Evolutionary conservation across 2,113 vertebrate species (phyloP).

Genomic region (Sebastes schlegelii): DNA sequence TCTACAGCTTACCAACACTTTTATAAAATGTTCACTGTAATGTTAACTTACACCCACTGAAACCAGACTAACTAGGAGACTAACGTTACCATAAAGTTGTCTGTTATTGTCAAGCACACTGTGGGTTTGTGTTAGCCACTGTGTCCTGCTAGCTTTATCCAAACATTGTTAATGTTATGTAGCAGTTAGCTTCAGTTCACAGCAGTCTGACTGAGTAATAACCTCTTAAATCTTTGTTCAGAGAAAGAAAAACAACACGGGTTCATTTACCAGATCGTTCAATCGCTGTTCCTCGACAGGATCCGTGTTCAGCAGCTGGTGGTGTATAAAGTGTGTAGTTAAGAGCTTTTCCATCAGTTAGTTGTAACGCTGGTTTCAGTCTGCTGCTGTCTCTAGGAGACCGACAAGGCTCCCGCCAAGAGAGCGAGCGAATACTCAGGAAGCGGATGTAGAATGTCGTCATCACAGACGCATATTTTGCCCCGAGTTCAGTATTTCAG

Average conservation of each 20-base stretch:
- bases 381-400: no score
- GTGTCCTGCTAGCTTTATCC: no score
- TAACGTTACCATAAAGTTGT: no score
- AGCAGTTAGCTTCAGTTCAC: conserved; percentile 21
- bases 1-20: no score
- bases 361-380: fast-evolving
- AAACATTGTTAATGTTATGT: conserved; percentile 9
- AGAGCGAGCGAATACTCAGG: not conserved
- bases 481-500: conserved; percentile 33
- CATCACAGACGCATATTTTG: fast-evolving
- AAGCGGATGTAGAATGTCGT: conserved; percentile 62
- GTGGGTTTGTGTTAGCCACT: not conserved
- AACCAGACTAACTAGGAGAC: no score
- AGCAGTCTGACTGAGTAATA: not conserved
- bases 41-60: no score
- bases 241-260: not conserved
- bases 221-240: not conserved
- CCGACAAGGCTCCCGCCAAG: conserved; percentile 72
- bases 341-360: not conserved
- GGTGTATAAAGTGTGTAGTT: fast-evolving
- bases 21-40: not conserved
- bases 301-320: not conserved
- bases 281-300: not conserved
- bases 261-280: not conserved
- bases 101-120: not conserved